phyloP scores from a whole-genome alignment of 2,888 invertebrate species.

The Patella pellucida region DNA sequence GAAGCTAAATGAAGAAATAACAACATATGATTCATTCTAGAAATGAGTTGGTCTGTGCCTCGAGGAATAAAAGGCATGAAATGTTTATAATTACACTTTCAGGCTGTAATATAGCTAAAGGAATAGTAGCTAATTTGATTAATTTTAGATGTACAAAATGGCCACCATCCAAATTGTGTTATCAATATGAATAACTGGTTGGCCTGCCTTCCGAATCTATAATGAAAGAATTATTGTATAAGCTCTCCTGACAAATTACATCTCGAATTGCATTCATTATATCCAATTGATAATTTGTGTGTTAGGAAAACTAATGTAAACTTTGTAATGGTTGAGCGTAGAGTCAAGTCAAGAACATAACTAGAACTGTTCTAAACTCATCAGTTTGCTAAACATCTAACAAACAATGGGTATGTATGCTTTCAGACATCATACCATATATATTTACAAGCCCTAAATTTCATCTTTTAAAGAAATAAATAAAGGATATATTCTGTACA shows the following conservation, averaged over 20 bases:
- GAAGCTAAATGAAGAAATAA: constrained; percentile 8
- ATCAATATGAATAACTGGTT: constrained; percentile 22
- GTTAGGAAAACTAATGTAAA: constrained; percentile 14
- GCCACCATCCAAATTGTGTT: constrained; percentile 22
- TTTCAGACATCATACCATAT: too few species aligned
- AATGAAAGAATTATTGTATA: constrained; percentile 25
- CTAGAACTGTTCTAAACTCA: too few species aligned
- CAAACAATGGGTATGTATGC: too few species aligned
- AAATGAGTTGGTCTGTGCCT: constrained; percentile 10
- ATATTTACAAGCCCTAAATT: too few species aligned
- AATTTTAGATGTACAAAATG: constrained; percentile 11
- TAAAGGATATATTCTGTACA: too few species aligned
- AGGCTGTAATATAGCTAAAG: constrained; percentile 10
- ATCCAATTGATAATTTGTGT: constrained; percentile 26
- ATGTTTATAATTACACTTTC: constrained; percentile 11
- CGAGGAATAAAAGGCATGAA: constrained; percentile 10
- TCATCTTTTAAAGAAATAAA: too few species aligned
- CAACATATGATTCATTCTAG: constrained; percentile 12
- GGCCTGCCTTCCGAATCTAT: constrained; percentile 20
- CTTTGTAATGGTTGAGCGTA: background rate
- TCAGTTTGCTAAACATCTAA: too few species aligned
- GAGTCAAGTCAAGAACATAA: background rate
- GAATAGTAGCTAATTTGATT: constrained; percentile 10
- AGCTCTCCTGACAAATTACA: constrained; percentile 12
- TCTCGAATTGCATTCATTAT: constrained; percentile 28